Conservation (phyloP, 1,140 invertebrate genomes). For the Plutomurus gul region DNA sequence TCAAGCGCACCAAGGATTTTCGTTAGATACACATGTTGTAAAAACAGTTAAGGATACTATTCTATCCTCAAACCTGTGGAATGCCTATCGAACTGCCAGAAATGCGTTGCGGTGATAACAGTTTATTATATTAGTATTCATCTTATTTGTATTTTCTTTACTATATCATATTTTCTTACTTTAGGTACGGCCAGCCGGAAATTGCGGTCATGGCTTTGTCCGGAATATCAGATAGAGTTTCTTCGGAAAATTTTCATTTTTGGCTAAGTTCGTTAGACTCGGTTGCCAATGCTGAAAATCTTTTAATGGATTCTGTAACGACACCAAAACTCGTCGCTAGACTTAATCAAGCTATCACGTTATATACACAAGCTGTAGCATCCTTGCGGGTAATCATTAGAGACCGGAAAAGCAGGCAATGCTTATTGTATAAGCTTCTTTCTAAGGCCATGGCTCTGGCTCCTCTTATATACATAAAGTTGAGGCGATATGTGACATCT, state of each 20-base stretch:
- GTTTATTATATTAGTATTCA: neutral
- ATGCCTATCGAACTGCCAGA: slow-evolving; percentile 81
- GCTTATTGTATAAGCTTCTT: no score
- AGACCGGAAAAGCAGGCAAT: no score
- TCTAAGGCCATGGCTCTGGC: no score
- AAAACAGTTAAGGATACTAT: slow-evolving; percentile 61
- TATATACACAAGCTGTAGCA: slow-evolving; percentile 69
- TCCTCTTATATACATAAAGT: no score
- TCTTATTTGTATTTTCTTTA: neutral
- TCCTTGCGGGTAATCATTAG: slow-evolving; percentile 75
- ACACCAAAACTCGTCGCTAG: slow-evolving; percentile 20
- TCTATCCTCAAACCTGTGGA: slow-evolving; percentile 74
- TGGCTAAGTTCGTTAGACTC: slow-evolving; percentile 77
- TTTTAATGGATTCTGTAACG: slow-evolving; percentile 51
- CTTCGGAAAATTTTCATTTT: slow-evolving; percentile 87
- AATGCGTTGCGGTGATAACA: slow-evolving; percentile 72
- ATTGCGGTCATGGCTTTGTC: slow-evolving; percentile 72
- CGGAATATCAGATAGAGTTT: slow-evolving; percentile 72
- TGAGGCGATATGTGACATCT: no score
- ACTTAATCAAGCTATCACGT: slow-evolving; percentile 43
- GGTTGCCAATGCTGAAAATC: slow-evolving; percentile 59
- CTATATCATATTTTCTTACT: slow-evolving; percentile 12
- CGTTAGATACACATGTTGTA: slow-evolving; percentile 57
- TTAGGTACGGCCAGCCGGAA: slow-evolving; percentile 78
- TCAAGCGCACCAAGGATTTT: slow-evolving; percentile 68